These are phyloP conservation scores for Eonycteris spelaea DNA, from an alignment of 2,113 vertebrate species.

Conservation along the genomic window DNA sequence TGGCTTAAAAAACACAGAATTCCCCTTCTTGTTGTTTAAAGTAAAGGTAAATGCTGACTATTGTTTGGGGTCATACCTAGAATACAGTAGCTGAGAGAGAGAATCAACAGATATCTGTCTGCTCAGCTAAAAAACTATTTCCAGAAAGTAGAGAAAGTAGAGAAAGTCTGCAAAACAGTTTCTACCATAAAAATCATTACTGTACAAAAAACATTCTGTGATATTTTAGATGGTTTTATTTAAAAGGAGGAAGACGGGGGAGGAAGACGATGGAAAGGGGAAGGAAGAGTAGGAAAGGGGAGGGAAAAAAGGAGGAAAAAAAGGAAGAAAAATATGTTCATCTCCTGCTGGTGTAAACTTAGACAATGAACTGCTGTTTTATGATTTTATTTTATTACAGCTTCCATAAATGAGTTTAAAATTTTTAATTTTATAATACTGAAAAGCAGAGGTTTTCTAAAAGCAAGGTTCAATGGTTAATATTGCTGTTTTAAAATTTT, in stretches of 20 bases:
- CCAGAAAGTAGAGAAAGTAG: not conserved
- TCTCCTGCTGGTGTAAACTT: not conserved
- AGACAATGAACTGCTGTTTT: not conserved
- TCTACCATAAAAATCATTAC: not conserved
- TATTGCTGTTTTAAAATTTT: not conserved
- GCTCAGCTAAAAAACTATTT: not conserved
- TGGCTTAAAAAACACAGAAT: not conserved
- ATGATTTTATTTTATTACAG: not conserved
- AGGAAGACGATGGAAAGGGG: fast-evolving
- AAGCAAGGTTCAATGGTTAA: not conserved
- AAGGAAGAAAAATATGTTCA: not conserved
- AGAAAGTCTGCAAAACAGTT: not conserved
- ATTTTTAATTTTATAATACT: not conserved
- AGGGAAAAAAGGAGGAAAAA: not conserved
- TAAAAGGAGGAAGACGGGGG: not conserved
- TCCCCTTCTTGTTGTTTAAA: not conserved
- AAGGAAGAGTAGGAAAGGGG: fast-evolving
- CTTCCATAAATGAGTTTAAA: not conserved
- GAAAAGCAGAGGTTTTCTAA: not conserved
- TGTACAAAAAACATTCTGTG: not conserved
- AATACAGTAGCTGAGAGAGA: not conserved
- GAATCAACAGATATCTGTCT: not conserved
- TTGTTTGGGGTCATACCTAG: not conserved
- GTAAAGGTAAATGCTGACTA: not conserved
- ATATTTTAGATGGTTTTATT: not conserved